Percentiles rank a stretch among this genome's conserved stretches.
Conservation (phyloP, 2,113 vertebrate species). For the Puffinus mauretanicus region DNA sequence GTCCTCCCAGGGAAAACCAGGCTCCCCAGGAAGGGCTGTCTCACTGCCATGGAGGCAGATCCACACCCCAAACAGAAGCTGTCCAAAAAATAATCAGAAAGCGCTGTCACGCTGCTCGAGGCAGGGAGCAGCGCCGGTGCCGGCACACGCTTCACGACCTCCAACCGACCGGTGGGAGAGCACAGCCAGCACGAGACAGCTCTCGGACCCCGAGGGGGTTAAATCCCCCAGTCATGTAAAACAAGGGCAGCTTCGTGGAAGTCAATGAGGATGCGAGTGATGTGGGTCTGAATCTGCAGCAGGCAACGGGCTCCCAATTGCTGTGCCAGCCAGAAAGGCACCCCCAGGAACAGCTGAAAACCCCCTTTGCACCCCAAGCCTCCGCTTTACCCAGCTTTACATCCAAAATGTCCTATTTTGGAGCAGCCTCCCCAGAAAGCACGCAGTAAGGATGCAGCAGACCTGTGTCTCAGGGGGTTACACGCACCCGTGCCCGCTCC, state of each 20-base stretch:
- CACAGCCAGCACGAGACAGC: accelerated
- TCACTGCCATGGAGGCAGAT: background rate
- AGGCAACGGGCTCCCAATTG: accelerated
- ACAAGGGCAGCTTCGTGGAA: background rate
- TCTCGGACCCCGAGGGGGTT: accelerated
- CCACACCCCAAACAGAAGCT: background rate
- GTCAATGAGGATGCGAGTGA: accelerated
- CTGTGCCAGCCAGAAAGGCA: background rate
- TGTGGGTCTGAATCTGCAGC: background rate
- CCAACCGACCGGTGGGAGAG: accelerated
- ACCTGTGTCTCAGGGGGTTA: accelerated
- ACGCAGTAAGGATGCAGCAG: accelerated
- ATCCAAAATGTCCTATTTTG: accelerated
- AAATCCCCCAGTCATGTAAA: accelerated
- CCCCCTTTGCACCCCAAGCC: background rate
- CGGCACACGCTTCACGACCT: accelerated
- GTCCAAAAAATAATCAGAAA: background rate
- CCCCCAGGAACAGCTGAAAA: accelerated
- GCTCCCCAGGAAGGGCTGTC: background rate
- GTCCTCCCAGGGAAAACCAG: background rate
- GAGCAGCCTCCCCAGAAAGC: background rate
- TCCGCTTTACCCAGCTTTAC: background rate
- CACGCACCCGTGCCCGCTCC: accelerated
- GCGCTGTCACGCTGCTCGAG: background rate
- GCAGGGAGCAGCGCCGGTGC: accelerated